A percentile compares a stretch with the other conserved stretches of the same genome.
phyloP scores from a whole-genome alignment of 1,140 invertebrate species.

The Drosophila kepulauana region DNA sequence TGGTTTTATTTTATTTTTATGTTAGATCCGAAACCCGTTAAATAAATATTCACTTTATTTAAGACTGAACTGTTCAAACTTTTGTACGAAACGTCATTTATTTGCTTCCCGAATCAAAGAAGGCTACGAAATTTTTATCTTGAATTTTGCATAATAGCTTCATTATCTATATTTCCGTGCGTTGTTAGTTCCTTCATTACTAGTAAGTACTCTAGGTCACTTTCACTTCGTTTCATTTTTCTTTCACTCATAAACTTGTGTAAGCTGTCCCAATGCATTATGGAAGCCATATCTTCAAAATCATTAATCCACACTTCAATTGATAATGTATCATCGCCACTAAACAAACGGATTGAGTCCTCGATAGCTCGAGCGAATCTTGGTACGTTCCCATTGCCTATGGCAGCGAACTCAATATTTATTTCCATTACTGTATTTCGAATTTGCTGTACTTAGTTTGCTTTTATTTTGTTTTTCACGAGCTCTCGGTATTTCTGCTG shows the following conservation, averaged over 20 bases:
- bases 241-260: slow-evolving; percentile 15
- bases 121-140: no score
- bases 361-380: slow-evolving; percentile 9
- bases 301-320: slow-evolving; percentile 15
- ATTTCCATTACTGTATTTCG: no score
- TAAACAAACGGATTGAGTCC: neutral
- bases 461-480: no score
- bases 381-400: neutral
- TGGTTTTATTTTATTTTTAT: no score
- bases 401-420: no score
- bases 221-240: slow-evolving; percentile 4
- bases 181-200: neutral
- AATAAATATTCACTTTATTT: no score
- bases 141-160: slow-evolving; percentile 5
- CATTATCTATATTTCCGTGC: neutral
- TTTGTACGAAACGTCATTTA: no score
- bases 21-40: no score
- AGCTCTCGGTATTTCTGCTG: no score
- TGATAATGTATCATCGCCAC: slow-evolving; percentile 13
- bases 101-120: no score
- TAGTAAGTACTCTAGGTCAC: slow-evolving; percentile 8
- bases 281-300: slow-evolving; percentile 19
- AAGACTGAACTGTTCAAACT: no score
- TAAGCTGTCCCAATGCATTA: slow-evolving; percentile 37
- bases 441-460: no score